Conservation (phyloP, 1,140 invertebrate genomes). For the Lasaia peninsularis region DNA sequence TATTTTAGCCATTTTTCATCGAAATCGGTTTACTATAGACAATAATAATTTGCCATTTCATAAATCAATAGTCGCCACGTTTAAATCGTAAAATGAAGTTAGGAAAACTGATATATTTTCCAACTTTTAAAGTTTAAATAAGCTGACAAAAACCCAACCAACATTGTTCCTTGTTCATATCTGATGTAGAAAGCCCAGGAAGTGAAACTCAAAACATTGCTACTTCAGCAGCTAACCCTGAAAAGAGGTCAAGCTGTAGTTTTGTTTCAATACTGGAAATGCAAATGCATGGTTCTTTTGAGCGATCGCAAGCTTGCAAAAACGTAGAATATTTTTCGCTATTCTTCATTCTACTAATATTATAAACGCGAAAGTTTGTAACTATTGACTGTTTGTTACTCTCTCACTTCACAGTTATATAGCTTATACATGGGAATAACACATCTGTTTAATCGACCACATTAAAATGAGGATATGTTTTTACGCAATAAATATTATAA, state of each 20-base stretch:
- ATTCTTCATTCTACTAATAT: too few species aligned
- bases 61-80: background rate
- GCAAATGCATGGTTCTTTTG: constrained; percentile 8
- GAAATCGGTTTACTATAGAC: too few species aligned
- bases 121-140: background rate
- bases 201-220: constrained; percentile 12
- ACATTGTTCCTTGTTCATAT: constrained; percentile 1
- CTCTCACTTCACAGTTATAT: too few species aligned
- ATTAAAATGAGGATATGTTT: too few species aligned
- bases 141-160: background rate
- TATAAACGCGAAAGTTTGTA: too few species aligned
- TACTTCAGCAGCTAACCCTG: background rate
- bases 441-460: too few species aligned
- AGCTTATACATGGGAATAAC: too few species aligned
- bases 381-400: background rate
- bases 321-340: background rate
- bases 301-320: background rate
- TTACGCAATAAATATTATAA: too few species aligned
- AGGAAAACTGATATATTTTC: background rate
- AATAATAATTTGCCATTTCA: too few species aligned
- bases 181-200: background rate
- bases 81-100: background rate
- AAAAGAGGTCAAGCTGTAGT: background rate
- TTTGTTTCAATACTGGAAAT: constrained; percentile 2
- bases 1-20: too few species aligned